Conservation (phyloP, 2,888 invertebrate species). For the Eurytoma californica region DNA sequence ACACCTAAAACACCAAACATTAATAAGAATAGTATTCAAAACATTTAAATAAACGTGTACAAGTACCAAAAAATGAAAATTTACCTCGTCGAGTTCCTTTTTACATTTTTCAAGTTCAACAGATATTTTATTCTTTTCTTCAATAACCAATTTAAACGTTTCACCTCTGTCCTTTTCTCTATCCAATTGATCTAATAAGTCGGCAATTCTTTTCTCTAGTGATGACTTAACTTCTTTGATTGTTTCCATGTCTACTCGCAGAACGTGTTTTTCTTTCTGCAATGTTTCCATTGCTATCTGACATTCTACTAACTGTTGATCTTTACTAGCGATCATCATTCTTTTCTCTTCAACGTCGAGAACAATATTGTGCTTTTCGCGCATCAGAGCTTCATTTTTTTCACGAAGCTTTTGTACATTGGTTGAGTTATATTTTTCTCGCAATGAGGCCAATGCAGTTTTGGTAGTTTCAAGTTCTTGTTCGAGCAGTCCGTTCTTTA, state of each 20-base stretch:
- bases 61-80: conserved; percentile 9
- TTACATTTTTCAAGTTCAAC: conserved; percentile 54
- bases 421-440: conserved; percentile 56
- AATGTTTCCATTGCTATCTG: conserved; percentile 71
- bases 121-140: conserved; percentile 39
- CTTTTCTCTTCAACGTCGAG: conserved; percentile 75
- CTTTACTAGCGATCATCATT: conserved; percentile 70
- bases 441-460: conserved; percentile 55
- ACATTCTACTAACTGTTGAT: conserved; percentile 60
- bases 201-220: conserved; percentile 53
- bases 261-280: conserved; percentile 73
- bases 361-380: conserved; percentile 64
- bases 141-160: conserved; percentile 29
- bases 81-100: conserved; percentile 42
- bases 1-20: conserved; percentile 64
- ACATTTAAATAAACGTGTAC: not conserved
- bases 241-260: conserved; percentile 76
- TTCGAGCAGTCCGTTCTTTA: conserved; percentile 57
- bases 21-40: not conserved
- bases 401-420: conserved; percentile 57
- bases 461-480: conserved; percentile 64
- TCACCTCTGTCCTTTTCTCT: conserved; percentile 22
- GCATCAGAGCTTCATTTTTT: conserved; percentile 62
- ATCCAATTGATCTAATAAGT: not conserved
- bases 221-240: conserved; percentile 55